Base-by-base conservation (phyloP, 1,140 invertebrate species). In the Caenorhabditis latens region DNA sequence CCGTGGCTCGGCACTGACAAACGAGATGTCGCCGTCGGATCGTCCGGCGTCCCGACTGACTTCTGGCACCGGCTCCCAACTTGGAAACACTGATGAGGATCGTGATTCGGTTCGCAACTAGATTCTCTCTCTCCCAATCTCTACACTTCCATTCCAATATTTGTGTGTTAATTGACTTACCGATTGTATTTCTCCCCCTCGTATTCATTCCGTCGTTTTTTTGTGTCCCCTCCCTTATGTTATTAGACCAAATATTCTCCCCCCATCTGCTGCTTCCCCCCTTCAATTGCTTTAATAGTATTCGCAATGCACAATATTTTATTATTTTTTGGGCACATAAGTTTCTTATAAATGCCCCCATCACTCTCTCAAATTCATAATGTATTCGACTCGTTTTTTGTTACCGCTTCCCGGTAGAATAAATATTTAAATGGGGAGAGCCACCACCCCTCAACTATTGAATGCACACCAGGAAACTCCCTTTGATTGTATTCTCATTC, bases 401-500 rank as follows among this genome's bases (percentile, higher is more conserved):
- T 79, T 50, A 79, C 71, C 71, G 71, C 71, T 79, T 79, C 71
- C 71, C 71, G 71, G 71, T 79, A 79, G 8, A 50, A 79, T 4
- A 53, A 7, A 53, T 79, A 7, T 43, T 4, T 4, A n/a, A 58
- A 58, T 8, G n/a, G 16, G 46, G 46, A 79, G 40, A 53, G 71
- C 53, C 71, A 48, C 46, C 32, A 32, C 32, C 32, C 9, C 65
- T 4, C 65, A 71, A 19, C 43, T 48, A 8, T 71, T 71, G 43
- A 71, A 46, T 71, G 43, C 43, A 46, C n/a, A n/a, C n/a, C n/a
- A n/a, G n/a, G n/a, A n/a, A n/a, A n/a, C n/a, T n/a, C n/a, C 8
- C 16, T 16, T 46, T n/a, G n/a, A 4, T 16, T 46, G 65, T 71
- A 71, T n/a, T 71, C 63, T 32, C 46, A 71, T 71, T 71, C 32